These are phyloP conservation scores for Lophius americanus DNA, from an alignment of 2,797 vertebrate genomes.

Conservation along the genomic window DNA sequence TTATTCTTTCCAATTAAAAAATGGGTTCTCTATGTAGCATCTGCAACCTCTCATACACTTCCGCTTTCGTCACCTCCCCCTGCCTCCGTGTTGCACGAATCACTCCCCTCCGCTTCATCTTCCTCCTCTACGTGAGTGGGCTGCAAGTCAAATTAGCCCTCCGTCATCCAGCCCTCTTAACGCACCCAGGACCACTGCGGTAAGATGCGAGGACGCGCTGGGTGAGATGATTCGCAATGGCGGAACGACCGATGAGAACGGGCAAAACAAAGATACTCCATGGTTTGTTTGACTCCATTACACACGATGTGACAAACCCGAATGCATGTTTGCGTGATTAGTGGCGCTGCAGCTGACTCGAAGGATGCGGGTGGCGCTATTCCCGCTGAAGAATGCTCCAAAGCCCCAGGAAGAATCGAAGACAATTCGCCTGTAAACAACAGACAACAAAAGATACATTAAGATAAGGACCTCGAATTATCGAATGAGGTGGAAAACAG, in stretches of 20 bases:
- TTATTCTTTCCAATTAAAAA: not conserved
- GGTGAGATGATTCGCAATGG: constrained; percentile 59
- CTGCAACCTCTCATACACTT: constrained; percentile 33
- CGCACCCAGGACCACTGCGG: constrained; percentile 74
- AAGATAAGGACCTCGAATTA: constrained; percentile 9
- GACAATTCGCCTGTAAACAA: constrained; percentile 46
- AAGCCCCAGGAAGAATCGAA: constrained; percentile 21
- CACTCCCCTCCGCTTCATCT: constrained; percentile 34
- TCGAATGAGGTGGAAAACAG: constrained; percentile 40
- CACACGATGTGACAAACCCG: constrained; percentile 12
- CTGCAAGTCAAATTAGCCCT: constrained; percentile 66
- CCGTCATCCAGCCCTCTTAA: constrained; percentile 68
- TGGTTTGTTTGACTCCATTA: not conserved
- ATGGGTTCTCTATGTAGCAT: constrained; percentile 25
- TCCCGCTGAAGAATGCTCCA: constrained; percentile 57
- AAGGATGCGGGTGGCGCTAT: constrained; percentile 52
- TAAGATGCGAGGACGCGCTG: constrained; percentile 69
- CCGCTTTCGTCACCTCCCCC: constrained; percentile 26
- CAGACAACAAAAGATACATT: constrained; percentile 19
- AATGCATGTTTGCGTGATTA: constrained; percentile 4
- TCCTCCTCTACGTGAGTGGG: constrained; percentile 65
- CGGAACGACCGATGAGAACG: constrained; percentile 19
- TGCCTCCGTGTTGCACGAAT: constrained; percentile 41
- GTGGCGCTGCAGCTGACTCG: constrained; percentile 39
- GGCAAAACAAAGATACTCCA: not conserved